phyloP scores from a whole-genome alignment of 2,888 invertebrate genomes.

The Hydriomena furcata region DNA sequence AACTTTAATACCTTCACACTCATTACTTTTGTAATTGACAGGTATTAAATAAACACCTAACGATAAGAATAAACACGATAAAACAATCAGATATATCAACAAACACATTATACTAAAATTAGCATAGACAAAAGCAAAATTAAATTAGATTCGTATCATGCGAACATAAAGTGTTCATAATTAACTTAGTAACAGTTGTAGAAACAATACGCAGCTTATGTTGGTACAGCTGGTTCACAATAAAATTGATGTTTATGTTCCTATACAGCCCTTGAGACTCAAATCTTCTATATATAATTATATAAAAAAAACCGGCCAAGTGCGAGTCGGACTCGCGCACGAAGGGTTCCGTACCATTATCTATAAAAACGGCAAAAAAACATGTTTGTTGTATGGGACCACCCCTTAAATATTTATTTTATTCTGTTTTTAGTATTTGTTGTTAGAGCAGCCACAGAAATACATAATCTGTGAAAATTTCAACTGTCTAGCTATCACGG shows the following conservation, averaged over 20 bases:
- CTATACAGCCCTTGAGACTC: too few relatives aligned
- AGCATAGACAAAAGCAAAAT: slow-evolving; percentile 35
- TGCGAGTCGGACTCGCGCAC: too few relatives aligned
- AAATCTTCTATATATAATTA: too few relatives aligned
- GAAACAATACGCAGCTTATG: slow-evolving; percentile 24
- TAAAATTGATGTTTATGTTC: background rate
- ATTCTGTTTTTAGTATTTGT: too few relatives aligned
- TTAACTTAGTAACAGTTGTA: slow-evolving; percentile 52
- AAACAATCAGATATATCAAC: slow-evolving; percentile 49
- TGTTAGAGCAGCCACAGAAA: too few relatives aligned
- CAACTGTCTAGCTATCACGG: too few relatives aligned
- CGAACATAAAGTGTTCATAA: slow-evolving; percentile 56
- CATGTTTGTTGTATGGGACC: too few relatives aligned
- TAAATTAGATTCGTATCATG: slow-evolving; percentile 56
- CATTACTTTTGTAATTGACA: slow-evolving; percentile 14
- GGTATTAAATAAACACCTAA: slow-evolving; percentile 17
- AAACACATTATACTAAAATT: slow-evolving; percentile 44
- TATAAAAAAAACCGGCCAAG: background rate
- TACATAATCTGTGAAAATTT: too few relatives aligned
- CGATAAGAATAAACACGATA: slow-evolving; percentile 40
- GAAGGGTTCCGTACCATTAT: too few relatives aligned
- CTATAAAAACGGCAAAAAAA: too few relatives aligned
- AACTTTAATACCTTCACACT: slow-evolving; percentile 6
- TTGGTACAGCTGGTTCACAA: slow-evolving; percentile 2
- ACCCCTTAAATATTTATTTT: too few relatives aligned